Evolutionary conservation across 2,113 vertebrate genomes (phyloP).

Genomic region (Ahaetulla prasina): DNA sequence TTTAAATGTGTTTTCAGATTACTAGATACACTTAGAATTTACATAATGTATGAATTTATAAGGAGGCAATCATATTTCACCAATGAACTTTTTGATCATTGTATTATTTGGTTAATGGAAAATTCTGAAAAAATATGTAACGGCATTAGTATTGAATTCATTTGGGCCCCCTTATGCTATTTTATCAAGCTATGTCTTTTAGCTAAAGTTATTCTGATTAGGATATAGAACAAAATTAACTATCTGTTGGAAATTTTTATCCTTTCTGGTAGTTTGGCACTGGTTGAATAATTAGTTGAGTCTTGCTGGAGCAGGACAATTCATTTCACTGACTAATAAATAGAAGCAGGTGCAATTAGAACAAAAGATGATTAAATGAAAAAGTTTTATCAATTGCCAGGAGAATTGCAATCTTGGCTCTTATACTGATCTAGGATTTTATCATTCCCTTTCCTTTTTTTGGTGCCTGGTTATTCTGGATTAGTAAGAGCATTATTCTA

Average conservation of each 20-base stretch:
- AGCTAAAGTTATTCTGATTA: rapidly evolving
- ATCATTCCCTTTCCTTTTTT: background rate
- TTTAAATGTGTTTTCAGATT: background rate
- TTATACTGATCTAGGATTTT: background rate
- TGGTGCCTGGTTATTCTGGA: background rate
- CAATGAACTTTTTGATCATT: background rate
- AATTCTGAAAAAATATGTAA: background rate
- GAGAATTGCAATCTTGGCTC: background rate
- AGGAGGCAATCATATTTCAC: background rate
- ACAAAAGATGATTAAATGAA: background rate
- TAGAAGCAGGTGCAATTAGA: constrained; percentile 23
- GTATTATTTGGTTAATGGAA: background rate
- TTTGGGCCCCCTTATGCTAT: background rate
- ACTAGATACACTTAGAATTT: background rate
- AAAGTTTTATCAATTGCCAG: background rate
- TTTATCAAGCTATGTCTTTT: background rate
- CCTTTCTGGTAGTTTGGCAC: constrained; percentile 31
- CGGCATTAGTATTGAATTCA: background rate
- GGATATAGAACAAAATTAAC: constrained; percentile 14
- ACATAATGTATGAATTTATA: background rate
- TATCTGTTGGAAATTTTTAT: constrained; percentile 34
- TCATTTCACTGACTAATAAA: constrained; percentile 34
- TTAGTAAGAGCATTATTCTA: background rate
- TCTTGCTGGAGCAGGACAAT: constrained; percentile 43
- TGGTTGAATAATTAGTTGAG: constrained; percentile 27